These are phyloP conservation scores for Pseudotriccus pelzelni DNA, from an alignment of 2,797 vertebrate genomes.

Conservation along the genomic window DNA sequence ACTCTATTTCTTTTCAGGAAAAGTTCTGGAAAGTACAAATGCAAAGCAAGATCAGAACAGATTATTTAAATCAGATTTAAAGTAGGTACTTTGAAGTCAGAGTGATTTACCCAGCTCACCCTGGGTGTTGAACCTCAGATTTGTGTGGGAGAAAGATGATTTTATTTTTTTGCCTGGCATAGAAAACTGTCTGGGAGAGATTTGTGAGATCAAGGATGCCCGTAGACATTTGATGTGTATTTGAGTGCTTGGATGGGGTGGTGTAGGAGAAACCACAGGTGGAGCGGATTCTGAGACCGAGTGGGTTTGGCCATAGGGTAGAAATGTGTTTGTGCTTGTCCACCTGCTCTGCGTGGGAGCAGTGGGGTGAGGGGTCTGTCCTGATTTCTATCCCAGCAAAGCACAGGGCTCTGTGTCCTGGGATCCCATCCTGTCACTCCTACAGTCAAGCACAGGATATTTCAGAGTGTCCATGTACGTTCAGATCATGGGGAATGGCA, in stretches of 20 bases:
- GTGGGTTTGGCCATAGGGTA: background rate
- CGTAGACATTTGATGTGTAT: accelerated
- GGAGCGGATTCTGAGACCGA: background rate
- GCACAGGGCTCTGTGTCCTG: background rate
- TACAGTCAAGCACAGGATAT: background rate
- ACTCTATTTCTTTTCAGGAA: background rate
- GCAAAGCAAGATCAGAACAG: background rate
- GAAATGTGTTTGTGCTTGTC: background rate
- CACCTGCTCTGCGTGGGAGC: background rate
- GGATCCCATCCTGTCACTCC: background rate
- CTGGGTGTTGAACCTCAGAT: background rate
- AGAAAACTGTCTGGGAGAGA: background rate
- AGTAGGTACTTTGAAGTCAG: background rate
- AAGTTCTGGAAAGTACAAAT: background rate
- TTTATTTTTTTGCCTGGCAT: background rate
- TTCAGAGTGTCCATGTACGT: background rate
- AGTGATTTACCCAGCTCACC: background rate
- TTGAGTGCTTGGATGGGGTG: background rate
- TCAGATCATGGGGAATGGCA: background rate
- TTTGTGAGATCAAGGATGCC: background rate
- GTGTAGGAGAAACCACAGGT: background rate
- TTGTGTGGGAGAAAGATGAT: background rate
- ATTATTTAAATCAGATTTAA: background rate
- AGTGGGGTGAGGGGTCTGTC: background rate
- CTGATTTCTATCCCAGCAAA: background rate